Evolutionary conservation across 2,797 vertebrate genomes (phyloP), one percentile per base, ranked within the genome.

Genomic region (Lophius americanus): DNA sequence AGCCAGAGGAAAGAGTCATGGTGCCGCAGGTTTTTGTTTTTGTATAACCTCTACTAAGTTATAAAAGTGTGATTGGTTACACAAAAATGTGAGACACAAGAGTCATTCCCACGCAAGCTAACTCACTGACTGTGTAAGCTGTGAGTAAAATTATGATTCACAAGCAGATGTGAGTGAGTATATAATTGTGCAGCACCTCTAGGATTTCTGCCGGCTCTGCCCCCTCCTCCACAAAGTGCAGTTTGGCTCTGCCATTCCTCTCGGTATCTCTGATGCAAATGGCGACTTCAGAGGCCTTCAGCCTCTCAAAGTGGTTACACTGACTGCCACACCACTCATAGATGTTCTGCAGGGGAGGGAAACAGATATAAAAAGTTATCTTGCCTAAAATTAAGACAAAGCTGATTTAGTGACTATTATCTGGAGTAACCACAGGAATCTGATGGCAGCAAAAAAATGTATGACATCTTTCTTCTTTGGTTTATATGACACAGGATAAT

Each of bases 261-360:
- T 98, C 94, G 0, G 94, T 92, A 63, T 98, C 96, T 77, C 95
- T 82, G 88, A 97, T 96, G 81, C 91, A 92, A 3, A 91, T 74
- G 0, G 95, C 90, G 41, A 98, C 81, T 79, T 94, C 91, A 7
- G 89, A 90, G 0, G 94, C 95, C 84, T 95, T 95, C 85, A 95
- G 92, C 54, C 87, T 93, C 86, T 98, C 96, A 49, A 95, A 94
- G 8, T 92, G 88, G 44, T 97, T 98, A 57, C 94, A 93, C 59
- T 88, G 90, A 0, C 82, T 93, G 43, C 97, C 97, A 0, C 93
- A 96, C 96, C 97, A 98, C 47, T 91, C 70, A 0, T 94, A 93
- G 68, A 99, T 85, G 7, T 85, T 82, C 96, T 97, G 85, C 61
- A 71, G 46, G 56, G 71, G 38, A 37, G 13, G 8, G 14, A 39